Evolutionary conservation across 1,140 invertebrate species (phyloP).

Genomic region (Goniozus legneri): DNA sequence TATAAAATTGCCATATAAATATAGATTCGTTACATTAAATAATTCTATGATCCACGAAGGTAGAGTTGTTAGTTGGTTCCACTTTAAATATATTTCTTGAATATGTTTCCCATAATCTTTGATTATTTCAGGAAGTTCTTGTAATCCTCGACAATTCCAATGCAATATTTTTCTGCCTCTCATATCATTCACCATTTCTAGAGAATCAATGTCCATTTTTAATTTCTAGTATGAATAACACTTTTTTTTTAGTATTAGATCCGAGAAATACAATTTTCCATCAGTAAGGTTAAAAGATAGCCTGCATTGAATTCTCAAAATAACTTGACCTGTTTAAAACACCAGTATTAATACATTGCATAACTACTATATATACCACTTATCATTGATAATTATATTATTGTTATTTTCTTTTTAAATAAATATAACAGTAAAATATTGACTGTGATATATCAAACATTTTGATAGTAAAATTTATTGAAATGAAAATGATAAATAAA

Average conservation of each 20-base stretch:
- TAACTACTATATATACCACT: constrained; percentile 5
- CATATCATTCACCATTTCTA: constrained; percentile 34
- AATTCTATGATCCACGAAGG: constrained; percentile 38
- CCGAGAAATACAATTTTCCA: constrained; percentile 5
- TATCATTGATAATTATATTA: background rate
- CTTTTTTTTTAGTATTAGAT: background rate
- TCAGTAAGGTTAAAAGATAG: constrained; percentile 9
- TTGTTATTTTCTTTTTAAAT: background rate
- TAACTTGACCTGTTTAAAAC: constrained; percentile 18
- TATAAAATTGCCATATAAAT: constrained; percentile 38
- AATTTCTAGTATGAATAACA: constrained; percentile 16
- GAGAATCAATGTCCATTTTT: constrained; percentile 29
- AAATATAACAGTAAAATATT: too few species aligned
- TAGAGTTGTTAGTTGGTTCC: constrained; percentile 34
- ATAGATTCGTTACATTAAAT: constrained; percentile 38
- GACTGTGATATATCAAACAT: background rate
- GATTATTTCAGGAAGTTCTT: constrained; percentile 32
- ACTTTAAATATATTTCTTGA: constrained; percentile 42
- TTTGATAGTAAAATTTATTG: background rate
- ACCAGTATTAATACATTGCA: constrained; percentile 28
- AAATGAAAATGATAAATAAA: background rate
- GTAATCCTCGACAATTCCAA: constrained; percentile 40
- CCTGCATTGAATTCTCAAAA: constrained; percentile 16
- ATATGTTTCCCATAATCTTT: constrained; percentile 28
- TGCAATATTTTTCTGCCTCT: constrained; percentile 37